Evolutionary conservation across 2,888 invertebrate species (phyloP), one percentile per base, ranked within the genome.

Genomic region (Gymnocheta viridis): DNA sequence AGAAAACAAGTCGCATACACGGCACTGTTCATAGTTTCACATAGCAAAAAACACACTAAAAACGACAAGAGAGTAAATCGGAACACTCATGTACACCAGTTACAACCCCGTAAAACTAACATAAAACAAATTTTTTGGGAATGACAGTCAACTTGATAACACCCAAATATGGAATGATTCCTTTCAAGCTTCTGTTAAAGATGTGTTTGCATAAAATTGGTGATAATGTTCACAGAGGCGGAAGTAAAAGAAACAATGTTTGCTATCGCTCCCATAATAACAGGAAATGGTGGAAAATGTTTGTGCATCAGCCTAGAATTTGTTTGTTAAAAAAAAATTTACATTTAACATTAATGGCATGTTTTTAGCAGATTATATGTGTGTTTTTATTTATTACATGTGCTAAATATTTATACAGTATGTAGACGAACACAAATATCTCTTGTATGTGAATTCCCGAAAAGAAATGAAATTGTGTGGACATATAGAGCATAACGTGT

Each of bases 211-310:
- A 32, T 32, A 19, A 82, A 76, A 64, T 69, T 79, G 35, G 70
- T 78, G 17, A n/a, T n/a, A n/a, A n/a, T n/a, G n/a, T n/a, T n/a
- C n/a, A n/a, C n/a, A n/a, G n/a, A 62, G 64, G 74, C 82, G 82
- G 82, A 82, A 79, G 49, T 60, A 69, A 47, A 51, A 62, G n/a
- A 62, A 66, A 64, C 47, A 73, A 47, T 54, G 66, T 82, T 73
- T 35, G 44, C 32, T 22, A 14, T 44, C 17, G 47, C 44, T 66
- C 44, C 29, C 35, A 58, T 27, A 49, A 32, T n/a, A 78, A 78
- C 72, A 78, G 82, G 73, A 82, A 82, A 82, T 62, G 5, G n/a
- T 32, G 47, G 38, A 27, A 35, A 73, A 72, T 29, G 14, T 17
- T 47, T 41, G n/a, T 7, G 49, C n/a, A n/a, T 10, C 27, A 54